Percentiles rank a stretch among this genome's conserved stretches.
Evolutionary conservation across 2,113 vertebrate genomes (phyloP).

Genomic region (Protobothrops flavoviridis): DNA sequence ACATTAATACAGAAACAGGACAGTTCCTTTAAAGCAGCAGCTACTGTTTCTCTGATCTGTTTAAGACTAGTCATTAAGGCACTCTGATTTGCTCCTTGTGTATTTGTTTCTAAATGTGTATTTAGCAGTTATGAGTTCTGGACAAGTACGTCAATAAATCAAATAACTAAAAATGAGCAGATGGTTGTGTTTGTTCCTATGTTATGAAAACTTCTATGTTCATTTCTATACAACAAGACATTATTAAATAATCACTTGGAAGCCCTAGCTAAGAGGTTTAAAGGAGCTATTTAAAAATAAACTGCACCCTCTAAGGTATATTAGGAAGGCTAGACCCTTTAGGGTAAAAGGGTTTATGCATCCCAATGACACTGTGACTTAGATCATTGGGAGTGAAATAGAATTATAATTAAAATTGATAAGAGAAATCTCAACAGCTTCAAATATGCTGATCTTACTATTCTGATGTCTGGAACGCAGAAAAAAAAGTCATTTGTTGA

Average conservation of each 20-base stretch:
- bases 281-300: background rate
- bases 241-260: background rate
- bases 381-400: background rate
- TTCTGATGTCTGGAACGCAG: background rate
- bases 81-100: background rate
- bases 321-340: background rate
- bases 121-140: background rate
- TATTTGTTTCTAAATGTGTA: background rate
- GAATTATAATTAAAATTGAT: background rate
- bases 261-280: background rate
- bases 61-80: background rate
- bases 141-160: background rate
- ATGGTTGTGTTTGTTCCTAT: background rate
- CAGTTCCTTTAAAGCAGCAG: background rate
- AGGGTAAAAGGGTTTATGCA: background rate
- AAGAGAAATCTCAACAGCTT: background rate
- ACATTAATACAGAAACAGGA: background rate
- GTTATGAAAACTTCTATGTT: background rate
- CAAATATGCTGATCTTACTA: background rate
- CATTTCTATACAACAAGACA: background rate
- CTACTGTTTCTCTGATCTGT: background rate
- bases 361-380: background rate
- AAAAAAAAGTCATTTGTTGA: background rate
- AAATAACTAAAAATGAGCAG: background rate
- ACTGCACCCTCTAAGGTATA: background rate